Evolutionary conservation across 35 echinoderm and acorn worm genomes (phyloP), one percentile per base, ranked within the genome.

Genomic region (Patiria miniata): DNA sequence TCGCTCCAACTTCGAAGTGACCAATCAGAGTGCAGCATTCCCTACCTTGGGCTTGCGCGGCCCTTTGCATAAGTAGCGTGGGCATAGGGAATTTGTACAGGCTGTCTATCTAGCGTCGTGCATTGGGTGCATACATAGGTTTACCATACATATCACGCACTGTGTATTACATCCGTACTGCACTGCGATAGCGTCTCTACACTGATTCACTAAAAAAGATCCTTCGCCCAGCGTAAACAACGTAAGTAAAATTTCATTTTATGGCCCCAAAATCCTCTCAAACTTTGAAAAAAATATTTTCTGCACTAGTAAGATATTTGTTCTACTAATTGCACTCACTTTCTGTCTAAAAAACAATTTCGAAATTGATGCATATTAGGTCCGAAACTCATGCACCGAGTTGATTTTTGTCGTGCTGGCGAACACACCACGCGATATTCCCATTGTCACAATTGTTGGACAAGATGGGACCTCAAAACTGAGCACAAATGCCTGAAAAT

Each of bases 31-130:
- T 8, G 26, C 77, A 65, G 40, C 40, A 86, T 82, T 83, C 36
- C 77, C 86, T 80, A 68, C 93, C 77, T 83, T 65, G 57, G 52
- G 81, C 77, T 78, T 61, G 39, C 73, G 81, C 34, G 77, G 39
- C 56, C 39, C 55, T 94, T 87, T 90, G 83, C 89, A 91, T 91
- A 91, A 91, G 81, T 91, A 91, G 93, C 93, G 93, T 94, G 87
- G 93, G 93, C 44, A 39, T 81, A 80, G 54, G 37, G n/a, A 29
- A 44, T 15, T 42, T 40, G 60, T 77, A 73, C 65, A 73, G 65
- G 65, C 65, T 32, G 65, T 23, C 29, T 30, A 34, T n/a, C n/a
- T n/a, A n/a, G n/a, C 65, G 87, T 89, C 82, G 87, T 78, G 87
- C 79, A 78, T 89, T 73, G 81, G 19, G 12, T 83, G 81, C 29